phyloP scores from a whole-genome alignment of 2,797 vertebrate species.

The Phrynocephalus forsythii region DNA sequence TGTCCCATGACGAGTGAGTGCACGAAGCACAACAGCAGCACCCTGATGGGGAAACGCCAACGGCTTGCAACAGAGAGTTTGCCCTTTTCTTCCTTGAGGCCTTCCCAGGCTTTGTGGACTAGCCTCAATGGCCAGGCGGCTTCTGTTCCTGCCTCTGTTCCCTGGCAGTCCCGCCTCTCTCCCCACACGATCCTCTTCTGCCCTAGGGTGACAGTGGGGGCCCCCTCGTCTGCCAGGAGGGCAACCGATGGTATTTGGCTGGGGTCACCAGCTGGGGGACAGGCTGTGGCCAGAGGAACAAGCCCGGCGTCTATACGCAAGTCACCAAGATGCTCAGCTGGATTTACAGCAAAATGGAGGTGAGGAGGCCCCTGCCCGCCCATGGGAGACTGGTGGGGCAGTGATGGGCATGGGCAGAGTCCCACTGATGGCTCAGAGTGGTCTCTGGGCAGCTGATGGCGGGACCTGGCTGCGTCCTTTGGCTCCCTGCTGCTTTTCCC shows the following conservation, averaged over 20 bases:
- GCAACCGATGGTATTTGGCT: conserved; percentile 82
- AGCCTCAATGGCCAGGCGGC: too few species aligned
- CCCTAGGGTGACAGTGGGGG: conserved; percentile 93
- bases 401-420: not conserved
- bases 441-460: too few species aligned
- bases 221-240: conserved; percentile 86
- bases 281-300: conserved; percentile 86
- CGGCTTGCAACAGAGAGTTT: not conserved
- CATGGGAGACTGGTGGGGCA: not conserved
- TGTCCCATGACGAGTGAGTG: too few species aligned
- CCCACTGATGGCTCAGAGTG: not conserved
- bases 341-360: conserved; percentile 91
- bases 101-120: too few species aligned
- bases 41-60: too few species aligned
- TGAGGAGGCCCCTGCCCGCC: conserved; percentile 61
- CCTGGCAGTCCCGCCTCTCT: not conserved
- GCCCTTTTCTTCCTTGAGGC: not conserved
- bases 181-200: not conserved
- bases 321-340: conserved; percentile 85
- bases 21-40: too few species aligned
- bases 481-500: not conserved
- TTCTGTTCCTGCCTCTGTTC: too few species aligned
- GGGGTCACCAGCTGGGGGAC: conserved; percentile 94
- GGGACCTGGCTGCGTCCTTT: not conserved
- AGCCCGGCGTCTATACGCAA: conserved; percentile 89